Evolutionary conservation across 2,888 invertebrate genomes (phyloP), one percentile per base, ranked within the genome.

Genomic region (Tetragnatha montana): DNA sequence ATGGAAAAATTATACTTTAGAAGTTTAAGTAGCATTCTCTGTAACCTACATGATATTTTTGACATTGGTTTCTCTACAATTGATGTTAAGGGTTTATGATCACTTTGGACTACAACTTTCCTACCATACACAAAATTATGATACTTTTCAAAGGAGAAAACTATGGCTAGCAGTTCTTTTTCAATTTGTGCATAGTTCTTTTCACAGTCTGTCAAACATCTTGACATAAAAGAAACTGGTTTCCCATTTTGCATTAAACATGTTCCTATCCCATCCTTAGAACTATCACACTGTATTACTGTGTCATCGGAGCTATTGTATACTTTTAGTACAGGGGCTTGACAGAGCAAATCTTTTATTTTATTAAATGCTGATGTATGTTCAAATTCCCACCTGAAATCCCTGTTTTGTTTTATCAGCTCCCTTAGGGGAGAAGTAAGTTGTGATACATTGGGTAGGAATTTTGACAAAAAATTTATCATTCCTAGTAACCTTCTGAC

Each of bases 101-200:
- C 21, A 79, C 51, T 79, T 60, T 79, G 79, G n/a, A 79, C 19
- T 19, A 79, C 8, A 21, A 60, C n/a, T 47, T 79, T 79, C 12
- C 3, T n/a, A 7, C 60, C 60, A 79, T 50, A 79, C 17, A 51
- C 22, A 60, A 79, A 79, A 60, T 51, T 79, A 60, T 79, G 51
- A 79, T 79, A 79, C 12, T 81, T 81, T 19, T 8, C 12, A 69
- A 69, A 50, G 12, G 47, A 81, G 21, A 69, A 81, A 35, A 35
- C 35, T 35, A 81, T 81, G n/a, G 68, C 69, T n/a, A 81, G 47
- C 7, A 81, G 22, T 35, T 81, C 81, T 21, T 68, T 81, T 12
- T 68, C 81, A 10, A 81, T 81, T 69, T 81, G 35, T 17, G 81
- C 22, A 22, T 81, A 81, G 22, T 81, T 70, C 22, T 81, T 81